phyloP scores from a whole-genome alignment of 2,797 vertebrate species.

The Heterohyrax brucei region DNA sequence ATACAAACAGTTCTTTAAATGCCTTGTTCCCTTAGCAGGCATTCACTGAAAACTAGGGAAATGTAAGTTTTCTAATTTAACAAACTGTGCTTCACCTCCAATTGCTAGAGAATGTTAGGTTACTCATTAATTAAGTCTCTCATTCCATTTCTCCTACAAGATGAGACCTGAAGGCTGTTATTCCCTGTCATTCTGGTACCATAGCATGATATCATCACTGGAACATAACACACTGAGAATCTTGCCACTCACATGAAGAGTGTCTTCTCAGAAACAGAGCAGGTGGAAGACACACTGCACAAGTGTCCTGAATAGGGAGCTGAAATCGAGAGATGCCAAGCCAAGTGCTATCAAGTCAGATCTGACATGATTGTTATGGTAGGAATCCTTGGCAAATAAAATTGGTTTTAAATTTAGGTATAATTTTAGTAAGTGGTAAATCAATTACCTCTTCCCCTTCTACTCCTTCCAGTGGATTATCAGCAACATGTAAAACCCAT shows the following conservation, averaged over 20 bases:
- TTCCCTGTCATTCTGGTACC: conserved; percentile 51
- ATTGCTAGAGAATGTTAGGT: conserved; percentile 28
- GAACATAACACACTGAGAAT: conserved; percentile 27
- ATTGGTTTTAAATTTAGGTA: not conserved
- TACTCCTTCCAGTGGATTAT: not conserved
- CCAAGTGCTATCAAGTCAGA: too few species aligned
- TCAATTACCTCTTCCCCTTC: not conserved
- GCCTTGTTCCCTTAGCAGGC: not conserved
- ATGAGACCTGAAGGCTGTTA: conserved; percentile 24
- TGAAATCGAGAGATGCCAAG: not conserved
- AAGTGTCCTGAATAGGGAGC: not conserved
- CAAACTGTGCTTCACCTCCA: not conserved
- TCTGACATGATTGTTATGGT: not conserved
- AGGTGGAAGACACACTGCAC: too few species aligned
- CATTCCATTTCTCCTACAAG: not conserved
- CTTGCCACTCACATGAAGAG: not conserved
- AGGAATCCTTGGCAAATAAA: not conserved
- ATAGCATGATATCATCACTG: not conserved
- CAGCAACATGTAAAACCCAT: not conserved
- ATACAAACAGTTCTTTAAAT: conserved; percentile 35
- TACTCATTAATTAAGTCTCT: conserved; percentile 63
- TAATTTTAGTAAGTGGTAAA: conserved; percentile 40
- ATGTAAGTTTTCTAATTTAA: conserved; percentile 13
- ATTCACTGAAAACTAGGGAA: conserved; percentile 30
- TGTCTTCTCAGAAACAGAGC: not conserved